Base-by-base conservation (phyloP, 2,797 vertebrate genomes). In the Enteromius radiatus region DNA sequence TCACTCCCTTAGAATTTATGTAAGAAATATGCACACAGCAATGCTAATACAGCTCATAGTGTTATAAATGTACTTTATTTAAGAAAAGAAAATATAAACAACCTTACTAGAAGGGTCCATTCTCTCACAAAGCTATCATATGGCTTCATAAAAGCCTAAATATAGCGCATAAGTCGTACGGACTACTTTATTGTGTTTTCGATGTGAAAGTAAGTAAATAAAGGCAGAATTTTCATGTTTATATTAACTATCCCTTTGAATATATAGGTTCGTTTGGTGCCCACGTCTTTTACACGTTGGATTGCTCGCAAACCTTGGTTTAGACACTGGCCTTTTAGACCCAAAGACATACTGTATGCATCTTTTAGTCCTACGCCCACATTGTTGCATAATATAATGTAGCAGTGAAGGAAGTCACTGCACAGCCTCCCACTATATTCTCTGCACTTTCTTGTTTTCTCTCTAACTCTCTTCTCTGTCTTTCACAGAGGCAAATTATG, bases 401-500 rank as follows among this genome's bases (percentile, higher is more conserved):
- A 80, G 81, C 82, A 63, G 71, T 71, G 64, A 84, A 86, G 80
- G 73, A 86, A 88, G 82, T 85, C 82, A 65, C 63, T 64, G 74
- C 74, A 80, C 56, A 77, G 80, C 84, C 86, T 86, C 85, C 85
- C 65, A 86, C 87, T 74, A 68, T 78, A 71, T 80, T 69, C 74
- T 74, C 76, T 84, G 47, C 23, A 49, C 65, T 56, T n/a, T 26
- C 78, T 81, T 19, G 21, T 41, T 82, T 33, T 84, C 59, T 86
- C 52, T 71, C 49, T 82, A 36, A 77, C 80, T 70, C 19, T 36
- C 54, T n/a, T 78, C 71, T 82, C 65, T 80, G 73, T 80, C 41
- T 90, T 85, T 89, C 85, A 85, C 93, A 99, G 97, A 95, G 95
- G 95, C 91, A 94, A 98, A 98, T 95, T 97, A 99, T 98, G 98